Base-by-base conservation (phyloP, 2,888 invertebrate species). In the Aphidius colemani region DNA sequence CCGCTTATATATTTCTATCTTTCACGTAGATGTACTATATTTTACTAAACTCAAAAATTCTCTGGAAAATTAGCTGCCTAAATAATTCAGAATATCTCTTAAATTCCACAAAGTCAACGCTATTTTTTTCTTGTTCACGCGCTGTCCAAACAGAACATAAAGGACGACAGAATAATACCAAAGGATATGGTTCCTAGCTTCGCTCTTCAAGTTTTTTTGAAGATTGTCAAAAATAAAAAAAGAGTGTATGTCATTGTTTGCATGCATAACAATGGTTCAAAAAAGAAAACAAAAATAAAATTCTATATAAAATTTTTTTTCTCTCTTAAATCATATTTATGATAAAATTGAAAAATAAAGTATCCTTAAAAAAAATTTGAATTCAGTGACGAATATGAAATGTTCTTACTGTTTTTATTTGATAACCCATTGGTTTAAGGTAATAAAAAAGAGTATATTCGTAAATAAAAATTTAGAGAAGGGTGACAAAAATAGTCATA, bases 31-130 rank as follows among this genome's bases (percentile, higher is more conserved):
- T 51, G 45, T 59, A 59, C 3, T 30, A 30, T 30, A 30, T 30
- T 45, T 59, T 64, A 53, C 59, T 59, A 57, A 61, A 69, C 73
- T 74, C 57, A 73, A 75, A 77, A 79, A 79, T 77, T 75, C 75
- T 74, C 74, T 72, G 70, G 78, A 77, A 79, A 79, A 79, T 79
- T 79, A 79, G 78, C 78, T 74, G 71, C 70, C 77, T 78, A 77
- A 79, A 79, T 78, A 78, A 77, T 79, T 79, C 76, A 79, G 0
- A 30, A 30, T 30, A 30, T 30, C 30, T 30, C 30, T 30, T 30
- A 30, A 30, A 30, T 30, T 30, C 30, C 30, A 30, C 30, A 30
- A 30, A 30, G 30, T 30, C 30, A 30, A 30, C 30, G 30, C 30
- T 30, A 71, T 72, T 58, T 41, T 53, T 30, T 56, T 8, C 11